These are phyloP conservation scores for Casuarius casuarius DNA, from an alignment of 2,113 vertebrate genomes.

Conservation along the genomic window DNA sequence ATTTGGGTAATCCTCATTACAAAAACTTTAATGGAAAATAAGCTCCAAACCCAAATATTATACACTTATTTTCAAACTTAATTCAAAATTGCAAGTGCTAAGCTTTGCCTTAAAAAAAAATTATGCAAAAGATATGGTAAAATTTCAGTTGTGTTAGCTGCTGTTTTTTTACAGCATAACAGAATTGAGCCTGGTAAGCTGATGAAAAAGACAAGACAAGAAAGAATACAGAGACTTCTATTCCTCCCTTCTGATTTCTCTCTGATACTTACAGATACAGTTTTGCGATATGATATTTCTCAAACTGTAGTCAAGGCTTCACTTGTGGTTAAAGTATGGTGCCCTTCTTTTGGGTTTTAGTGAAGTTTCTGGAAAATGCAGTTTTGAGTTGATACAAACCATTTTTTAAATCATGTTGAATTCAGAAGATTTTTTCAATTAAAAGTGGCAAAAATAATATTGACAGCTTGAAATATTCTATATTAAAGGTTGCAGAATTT, in stretches of 20 bases:
- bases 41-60: slow-evolving; percentile 8
- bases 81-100: background rate
- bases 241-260: background rate
- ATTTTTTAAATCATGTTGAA: background rate
- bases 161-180: background rate
- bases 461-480: background rate
- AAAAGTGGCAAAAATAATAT: background rate
- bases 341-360: background rate
- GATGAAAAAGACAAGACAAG: background rate
- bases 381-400: background rate
- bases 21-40: background rate
- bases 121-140: background rate
- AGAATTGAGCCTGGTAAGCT: background rate
- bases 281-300: background rate
- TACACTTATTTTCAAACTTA: slow-evolving; percentile 32
- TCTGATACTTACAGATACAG: background rate
- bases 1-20: background rate
- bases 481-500: background rate
- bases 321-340: background rate
- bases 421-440: background rate
- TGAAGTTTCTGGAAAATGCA: background rate
- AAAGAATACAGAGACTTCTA: background rate
- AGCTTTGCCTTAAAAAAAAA: background rate
- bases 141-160: background rate
- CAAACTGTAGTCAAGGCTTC: background rate